Conservation (phyloP, 2,113 vertebrate species). For the Vulpes lagopus region DNA sequence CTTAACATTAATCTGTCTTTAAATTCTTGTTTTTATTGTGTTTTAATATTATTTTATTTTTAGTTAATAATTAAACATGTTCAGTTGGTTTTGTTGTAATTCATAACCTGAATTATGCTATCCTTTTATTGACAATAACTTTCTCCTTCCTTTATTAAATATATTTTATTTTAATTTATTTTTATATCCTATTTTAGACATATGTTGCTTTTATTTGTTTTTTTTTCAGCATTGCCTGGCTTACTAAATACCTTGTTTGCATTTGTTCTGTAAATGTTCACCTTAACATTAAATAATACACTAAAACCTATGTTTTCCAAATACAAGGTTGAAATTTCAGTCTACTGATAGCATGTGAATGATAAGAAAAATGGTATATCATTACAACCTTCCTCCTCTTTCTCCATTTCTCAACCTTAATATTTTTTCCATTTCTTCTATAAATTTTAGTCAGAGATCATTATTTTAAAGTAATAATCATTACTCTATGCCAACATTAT, state of each 20-base stretch:
- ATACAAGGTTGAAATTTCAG: not conserved
- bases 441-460: not conserved
- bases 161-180: not conserved
- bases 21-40: not conserved
- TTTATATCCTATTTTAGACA: not conserved
- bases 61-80: not conserved
- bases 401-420: not conserved
- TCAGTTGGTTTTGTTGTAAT: not conserved
- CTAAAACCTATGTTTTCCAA: not conserved
- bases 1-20: not conserved
- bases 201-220: not conserved
- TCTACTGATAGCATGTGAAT: not conserved
- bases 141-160: not conserved
- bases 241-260: not conserved
- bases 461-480: not conserved
- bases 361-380: not conserved
- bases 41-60: not conserved
- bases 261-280: not conserved
- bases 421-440: not conserved
- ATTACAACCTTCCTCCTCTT: not conserved
- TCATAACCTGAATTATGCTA: not conserved
- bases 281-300: not conserved
- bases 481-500: not conserved
- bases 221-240: not conserved
- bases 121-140: not conserved